Evolutionary conservation across 1,140 invertebrate species (phyloP), one percentile per base, ranked within the genome.

Genomic region (Eubasilissa regina): DNA sequence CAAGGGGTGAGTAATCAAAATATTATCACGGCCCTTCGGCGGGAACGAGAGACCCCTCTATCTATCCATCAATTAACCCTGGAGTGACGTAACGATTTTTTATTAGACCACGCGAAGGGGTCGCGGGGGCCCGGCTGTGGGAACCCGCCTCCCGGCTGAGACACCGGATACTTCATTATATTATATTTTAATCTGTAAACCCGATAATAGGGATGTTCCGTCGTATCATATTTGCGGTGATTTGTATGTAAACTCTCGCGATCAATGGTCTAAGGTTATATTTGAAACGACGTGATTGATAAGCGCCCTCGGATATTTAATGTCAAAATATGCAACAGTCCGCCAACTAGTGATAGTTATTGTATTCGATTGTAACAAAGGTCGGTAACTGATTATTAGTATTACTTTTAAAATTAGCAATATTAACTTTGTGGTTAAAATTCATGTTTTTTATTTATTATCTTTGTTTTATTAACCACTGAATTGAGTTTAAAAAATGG

Each of bases 1-100:
- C 64, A 13, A 25, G 64, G 64, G 64, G 68, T 53, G 48, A 78
- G 35, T 53, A 66, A 60, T 79, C 78, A 79, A 79, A 79, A 74
- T 56, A 75, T 79, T 79, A 79, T 79, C 77, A 78, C 56, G 56
- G 51, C 19, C 35, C 58, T 48, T 64, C 12, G 72, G 43, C 13
- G 68, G 25, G 45, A 48, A 25, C 21, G 9, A 9, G 45, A 72
- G 17, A 15, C 66, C 19, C 43, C 45, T 51, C 12, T 48, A 12
- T 48, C 17, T 48, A 55, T 66, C 78, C 73, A 66, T 75, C 70
- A 62, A 64, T 66, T 53, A 66, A 60, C 77, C 45, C 47, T n/a
- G 19, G 19, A 51, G 68, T 72, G 77, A 78, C 64, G 48, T 64
- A 78, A 68, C 51, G 62, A 58, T 78, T 78, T 76, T 78, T 72